phyloP scores from a whole-genome alignment of 2,888 invertebrate genomes.

The Drepana falcataria region DNA sequence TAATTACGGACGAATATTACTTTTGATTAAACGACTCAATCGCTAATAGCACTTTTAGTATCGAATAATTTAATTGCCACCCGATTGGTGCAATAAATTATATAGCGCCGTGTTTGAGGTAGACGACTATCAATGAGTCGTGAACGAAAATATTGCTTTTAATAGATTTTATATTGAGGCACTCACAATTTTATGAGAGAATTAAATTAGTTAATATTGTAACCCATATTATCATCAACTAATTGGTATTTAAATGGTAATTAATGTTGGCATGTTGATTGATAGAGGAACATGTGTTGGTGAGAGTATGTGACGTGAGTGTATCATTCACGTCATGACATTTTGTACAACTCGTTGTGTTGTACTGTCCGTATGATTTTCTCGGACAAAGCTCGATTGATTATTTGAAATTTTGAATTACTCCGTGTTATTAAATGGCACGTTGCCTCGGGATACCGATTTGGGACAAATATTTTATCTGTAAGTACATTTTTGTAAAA shows the following conservation, averaged over 20 bases:
- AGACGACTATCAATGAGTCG: not conserved
- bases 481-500: too few relatives aligned
- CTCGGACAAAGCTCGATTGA: too few relatives aligned
- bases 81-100: slow-evolving; percentile 19
- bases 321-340: not conserved
- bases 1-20: not conserved
- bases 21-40: not conserved
- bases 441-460: too few relatives aligned
- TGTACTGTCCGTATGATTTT: too few relatives aligned
- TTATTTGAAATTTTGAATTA: too few relatives aligned
- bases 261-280: slow-evolving; percentile 49
- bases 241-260: slow-evolving; percentile 55
- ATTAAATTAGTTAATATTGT: slow-evolving; percentile 38
- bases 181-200: slow-evolving; percentile 28
- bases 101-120: slow-evolving; percentile 1
- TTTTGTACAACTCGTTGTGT: not conserved
- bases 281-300: slow-evolving; percentile 45
- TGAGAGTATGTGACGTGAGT: slow-evolving; percentile 18
- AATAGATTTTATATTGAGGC: slow-evolving; percentile 5
- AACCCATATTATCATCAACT: slow-evolving; percentile 51
- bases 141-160: slow-evolving; percentile 2
- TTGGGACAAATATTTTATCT: too few relatives aligned
- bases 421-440: too few relatives aligned
- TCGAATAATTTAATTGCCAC: slow-evolving; percentile 4
- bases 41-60: not conserved